Evolutionary conservation across 2,113 vertebrate genomes (phyloP).

Genomic region (Notechis scutatus): DNA sequence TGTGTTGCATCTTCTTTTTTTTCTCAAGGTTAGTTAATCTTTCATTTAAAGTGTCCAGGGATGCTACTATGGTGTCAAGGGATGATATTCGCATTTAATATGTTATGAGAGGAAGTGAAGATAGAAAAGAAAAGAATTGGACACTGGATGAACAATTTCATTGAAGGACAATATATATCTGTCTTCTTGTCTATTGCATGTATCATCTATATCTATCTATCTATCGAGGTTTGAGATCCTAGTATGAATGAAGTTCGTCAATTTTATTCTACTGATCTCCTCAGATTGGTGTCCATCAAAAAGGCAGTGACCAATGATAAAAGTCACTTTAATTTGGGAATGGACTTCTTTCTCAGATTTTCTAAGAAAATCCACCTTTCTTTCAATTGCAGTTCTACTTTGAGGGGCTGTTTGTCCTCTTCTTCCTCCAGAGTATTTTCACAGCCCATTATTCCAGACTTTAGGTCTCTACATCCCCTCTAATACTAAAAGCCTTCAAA

Average conservation of each 20-base stretch:
- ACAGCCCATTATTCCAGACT: neutral
- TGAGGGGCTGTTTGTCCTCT: neutral
- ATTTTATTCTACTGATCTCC: neutral
- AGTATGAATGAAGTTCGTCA: neutral
- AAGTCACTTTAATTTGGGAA: neutral
- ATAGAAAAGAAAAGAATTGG: neutral
- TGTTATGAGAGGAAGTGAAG: neutral
- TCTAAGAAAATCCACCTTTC: neutral
- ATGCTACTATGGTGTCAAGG: too few relatives aligned
- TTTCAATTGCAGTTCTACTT: neutral
- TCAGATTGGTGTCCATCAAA: neutral
- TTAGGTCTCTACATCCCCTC: neutral
- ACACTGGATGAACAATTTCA: neutral
- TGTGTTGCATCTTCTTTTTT: too few relatives aligned
- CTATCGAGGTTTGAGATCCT: neutral
- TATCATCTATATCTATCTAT: neutral
- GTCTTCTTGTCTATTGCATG: neutral
- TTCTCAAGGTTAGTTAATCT: too few relatives aligned
- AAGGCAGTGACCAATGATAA: neutral
- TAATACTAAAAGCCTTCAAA: neutral
- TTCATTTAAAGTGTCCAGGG: too few relatives aligned
- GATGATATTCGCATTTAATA: neutral
- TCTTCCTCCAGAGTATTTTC: neutral
- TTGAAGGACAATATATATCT: neutral
- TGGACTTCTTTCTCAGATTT: neutral